These are phyloP conservation scores for Trissolcus basalis DNA, from an alignment of 1,140 invertebrate genomes.

Conservation along the genomic window DNA sequence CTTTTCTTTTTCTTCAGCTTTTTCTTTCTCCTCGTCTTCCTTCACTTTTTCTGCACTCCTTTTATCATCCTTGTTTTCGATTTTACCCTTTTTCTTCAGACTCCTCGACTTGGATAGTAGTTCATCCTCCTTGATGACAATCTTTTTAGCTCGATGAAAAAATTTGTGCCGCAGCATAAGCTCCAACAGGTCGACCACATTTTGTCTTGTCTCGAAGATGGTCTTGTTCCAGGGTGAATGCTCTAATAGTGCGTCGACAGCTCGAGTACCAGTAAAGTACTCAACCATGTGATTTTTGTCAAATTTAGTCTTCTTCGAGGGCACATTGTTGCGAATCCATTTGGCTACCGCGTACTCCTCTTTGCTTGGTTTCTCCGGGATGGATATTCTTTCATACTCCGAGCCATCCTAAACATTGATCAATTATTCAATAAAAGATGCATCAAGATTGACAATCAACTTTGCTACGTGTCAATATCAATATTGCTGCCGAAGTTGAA, in stretches of 20 bases:
- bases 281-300: conserved; percentile 93
- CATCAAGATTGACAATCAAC: neutral
- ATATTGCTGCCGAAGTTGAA: neutral
- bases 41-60: conserved; percentile 78
- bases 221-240: conserved; percentile 91
- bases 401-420: conserved; percentile 77
- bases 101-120: conserved; percentile 73
- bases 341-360: conserved; percentile 95
- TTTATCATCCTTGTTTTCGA: conserved; percentile 77
- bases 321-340: conserved; percentile 94
- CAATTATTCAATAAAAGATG: conserved; percentile 4
- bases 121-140: conserved; percentile 72
- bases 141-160: conserved; percentile 95
- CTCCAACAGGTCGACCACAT: conserved; percentile 88
- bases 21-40: conserved; percentile 79
- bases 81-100: conserved; percentile 84
- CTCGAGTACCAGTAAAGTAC: conserved; percentile 96
- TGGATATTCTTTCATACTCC: conserved; percentile 75
- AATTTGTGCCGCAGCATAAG: conserved; percentile 93
- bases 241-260: conserved; percentile 92
- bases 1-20: conserved; percentile 67
- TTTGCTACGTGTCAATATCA: no score
- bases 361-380: conserved; percentile 87
- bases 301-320: conserved; percentile 96
- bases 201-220: conserved; percentile 87